These are phyloP conservation scores for Oxycera nigricornis DNA, from an alignment of 2,888 invertebrate species.

Conservation along the genomic window DNA sequence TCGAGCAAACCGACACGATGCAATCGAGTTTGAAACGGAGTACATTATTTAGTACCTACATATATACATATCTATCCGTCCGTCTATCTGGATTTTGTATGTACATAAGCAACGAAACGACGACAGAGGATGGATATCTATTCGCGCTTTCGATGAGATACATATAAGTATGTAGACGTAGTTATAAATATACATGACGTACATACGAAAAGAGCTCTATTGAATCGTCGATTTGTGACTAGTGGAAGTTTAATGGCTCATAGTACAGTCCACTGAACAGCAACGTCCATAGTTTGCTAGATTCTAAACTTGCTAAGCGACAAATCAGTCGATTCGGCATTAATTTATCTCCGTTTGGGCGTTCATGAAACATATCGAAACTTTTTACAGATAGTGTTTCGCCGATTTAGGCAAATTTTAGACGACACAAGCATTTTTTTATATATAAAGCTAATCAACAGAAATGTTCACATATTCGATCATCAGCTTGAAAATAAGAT, in stretches of 20 bases:
- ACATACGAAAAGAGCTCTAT: not conserved
- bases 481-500: too few relatives aligned
- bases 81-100: constrained; percentile 2
- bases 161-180: not conserved
- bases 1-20: constrained; percentile 25
- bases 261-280: not conserved
- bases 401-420: too few relatives aligned
- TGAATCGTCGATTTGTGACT: not conserved
- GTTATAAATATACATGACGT: not conserved
- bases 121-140: constrained; percentile 22
- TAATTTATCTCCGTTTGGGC: too few relatives aligned
- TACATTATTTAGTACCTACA: too few relatives aligned
- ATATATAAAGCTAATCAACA: not conserved
- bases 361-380: too few relatives aligned
- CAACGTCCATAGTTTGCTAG: not conserved
- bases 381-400: too few relatives aligned
- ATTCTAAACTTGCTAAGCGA: not conserved
- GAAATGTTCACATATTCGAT: too few relatives aligned
- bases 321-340: not conserved
- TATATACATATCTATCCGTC: not conserved
- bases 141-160: constrained; percentile 17
- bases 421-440: not conserved
- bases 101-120: constrained; percentile 32
- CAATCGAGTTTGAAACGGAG: constrained; percentile 22
- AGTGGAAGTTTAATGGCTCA: not conserved